Conservation (phyloP, 1,140 invertebrate species). For the Diorhabda sublineata region DNA sequence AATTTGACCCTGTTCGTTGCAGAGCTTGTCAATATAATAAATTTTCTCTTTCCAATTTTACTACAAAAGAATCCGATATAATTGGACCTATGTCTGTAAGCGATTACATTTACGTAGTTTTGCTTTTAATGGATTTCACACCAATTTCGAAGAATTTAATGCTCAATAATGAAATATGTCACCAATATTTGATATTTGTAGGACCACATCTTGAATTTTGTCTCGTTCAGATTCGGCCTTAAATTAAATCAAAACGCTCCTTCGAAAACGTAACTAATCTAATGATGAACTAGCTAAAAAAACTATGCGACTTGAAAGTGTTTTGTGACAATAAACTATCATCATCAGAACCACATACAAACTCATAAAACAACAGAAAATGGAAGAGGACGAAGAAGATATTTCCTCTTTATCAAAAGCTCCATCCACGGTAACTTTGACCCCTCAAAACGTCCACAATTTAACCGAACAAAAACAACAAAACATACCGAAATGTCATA, state of each 20-base stretch:
- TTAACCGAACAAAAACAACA: slow-evolving; percentile 21
- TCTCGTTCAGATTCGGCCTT: neutral
- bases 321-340: slow-evolving; percentile 11
- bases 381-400: slow-evolving; percentile 58
- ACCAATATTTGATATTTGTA: too few relatives aligned
- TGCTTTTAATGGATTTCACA: too few relatives aligned
- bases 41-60: too few relatives aligned
- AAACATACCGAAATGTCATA: slow-evolving; percentile 44
- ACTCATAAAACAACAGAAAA: slow-evolving; percentile 37
- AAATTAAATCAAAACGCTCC: neutral
- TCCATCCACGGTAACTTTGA: slow-evolving; percentile 42
- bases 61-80: too few relatives aligned
- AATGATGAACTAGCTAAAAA: neutral
- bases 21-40: too few relatives aligned
- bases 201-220: neutral
- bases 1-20: too few relatives aligned
- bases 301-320: neutral
- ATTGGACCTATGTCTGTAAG: too few relatives aligned
- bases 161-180: too few relatives aligned
- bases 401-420: slow-evolving; percentile 40
- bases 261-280: neutral
- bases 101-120: too few relatives aligned
- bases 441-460: slow-evolving; percentile 34
- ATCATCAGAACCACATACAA: slow-evolving; percentile 1
- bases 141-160: too few relatives aligned